Base-by-base conservation (phyloP, 1,140 invertebrate genomes). In the Ladona fulva region DNA sequence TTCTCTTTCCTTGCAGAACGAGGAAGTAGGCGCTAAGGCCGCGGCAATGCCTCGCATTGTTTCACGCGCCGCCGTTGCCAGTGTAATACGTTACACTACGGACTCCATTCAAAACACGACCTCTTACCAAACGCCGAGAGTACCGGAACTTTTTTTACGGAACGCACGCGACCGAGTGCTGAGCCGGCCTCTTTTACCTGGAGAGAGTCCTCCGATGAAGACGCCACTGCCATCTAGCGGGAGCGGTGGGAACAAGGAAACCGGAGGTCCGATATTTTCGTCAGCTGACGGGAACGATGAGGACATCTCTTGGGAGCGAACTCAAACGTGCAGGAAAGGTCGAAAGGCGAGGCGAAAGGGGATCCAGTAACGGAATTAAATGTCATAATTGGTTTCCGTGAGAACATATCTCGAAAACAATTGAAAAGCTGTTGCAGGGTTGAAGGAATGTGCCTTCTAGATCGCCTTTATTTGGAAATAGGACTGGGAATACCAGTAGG, bases 141-240 rank as follows among this genome's bases (percentile, higher is more conserved):
- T 22, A 66, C 52, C 52, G 52, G 52, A 37, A 66, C 52, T 66
- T 66, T 66, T 52, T 66, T 66, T 66, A 66, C n/a, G 52, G n/a
- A 66, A 66, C 52, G 14, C 52, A 66, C 16, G 52, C 52, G 52
- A 10, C 52, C 52, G 52, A 1, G 52, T 6, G 44, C 10, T 10
- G n/a, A 66, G 52, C n/a, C 52, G 52, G 52, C 52, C 52, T 66
- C 52, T 66, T 66, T 66, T 66, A 3, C 52, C 14, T 19, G 44
- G 29, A 66, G 14, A 66, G n/a, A 22, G 52, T 22, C 52, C 16
- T 12, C 5, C 52, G 52, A 66, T 1, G 14, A 16, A 12, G n/a
- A 66, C 3, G 52, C 16, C 52, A 3, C 5, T 6, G 52, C 52
- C 52, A 66, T 66, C 52, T 66, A 19, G 14, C 52, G 52, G 52